These are phyloP conservation scores for Hippopotamus amphibius DNA, from an alignment of 2,113 vertebrate species.

Conservation along the genomic window DNA sequence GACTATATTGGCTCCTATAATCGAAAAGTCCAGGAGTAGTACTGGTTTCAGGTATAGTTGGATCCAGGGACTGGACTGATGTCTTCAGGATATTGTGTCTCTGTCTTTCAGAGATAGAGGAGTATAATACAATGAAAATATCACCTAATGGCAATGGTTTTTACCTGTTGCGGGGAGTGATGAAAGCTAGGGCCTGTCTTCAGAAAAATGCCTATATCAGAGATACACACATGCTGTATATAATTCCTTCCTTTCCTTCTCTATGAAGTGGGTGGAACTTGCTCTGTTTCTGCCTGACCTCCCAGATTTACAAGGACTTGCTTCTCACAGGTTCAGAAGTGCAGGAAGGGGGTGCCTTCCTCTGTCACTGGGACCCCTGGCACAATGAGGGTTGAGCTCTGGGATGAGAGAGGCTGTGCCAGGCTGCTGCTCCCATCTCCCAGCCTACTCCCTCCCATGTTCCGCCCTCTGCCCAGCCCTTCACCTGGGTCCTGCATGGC, in stretches of 20 bases:
- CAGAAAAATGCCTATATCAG: neutral
- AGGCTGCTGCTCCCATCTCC: neutral
- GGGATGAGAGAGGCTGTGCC: neutral
- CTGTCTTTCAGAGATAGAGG: neutral
- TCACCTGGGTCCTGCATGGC: neutral
- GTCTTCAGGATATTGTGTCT: neutral
- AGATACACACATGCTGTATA: neutral
- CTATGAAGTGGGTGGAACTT: neutral
- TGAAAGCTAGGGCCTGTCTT: neutral
- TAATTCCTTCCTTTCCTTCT: neutral
- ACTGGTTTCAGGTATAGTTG: neutral
- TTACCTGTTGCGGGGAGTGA: neutral
- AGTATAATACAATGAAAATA: neutral
- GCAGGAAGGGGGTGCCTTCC: neutral
- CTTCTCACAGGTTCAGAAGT: neutral
- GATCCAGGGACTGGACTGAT: neutral
- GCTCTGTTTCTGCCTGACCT: neutral
- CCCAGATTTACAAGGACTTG: neutral
- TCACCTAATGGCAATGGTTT: neutral
- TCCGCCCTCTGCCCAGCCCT: neutral
- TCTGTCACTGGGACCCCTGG: neutral
- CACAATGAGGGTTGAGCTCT: fast-evolving
- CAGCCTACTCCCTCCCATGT: neutral
- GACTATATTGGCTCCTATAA: neutral
- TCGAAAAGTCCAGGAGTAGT: neutral